These are phyloP conservation scores for Hyphantria cunea DNA, from an alignment of 1,140 invertebrate genomes.

Conservation along the genomic window DNA sequence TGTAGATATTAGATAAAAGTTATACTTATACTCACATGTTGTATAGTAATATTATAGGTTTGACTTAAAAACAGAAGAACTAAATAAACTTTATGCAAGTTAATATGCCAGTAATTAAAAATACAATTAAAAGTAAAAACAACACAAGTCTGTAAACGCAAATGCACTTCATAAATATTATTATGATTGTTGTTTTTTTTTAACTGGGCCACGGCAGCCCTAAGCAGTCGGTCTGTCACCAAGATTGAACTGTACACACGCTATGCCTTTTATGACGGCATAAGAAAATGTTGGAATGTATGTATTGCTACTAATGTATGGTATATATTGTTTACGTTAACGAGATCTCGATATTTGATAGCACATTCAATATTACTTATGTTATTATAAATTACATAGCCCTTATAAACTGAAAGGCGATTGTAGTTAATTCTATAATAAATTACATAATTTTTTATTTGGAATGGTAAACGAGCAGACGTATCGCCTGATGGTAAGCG, in stretches of 20 bases:
- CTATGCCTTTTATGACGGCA: slow-evolving; percentile 20
- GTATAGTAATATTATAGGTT: too few species aligned
- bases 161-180: slow-evolving; percentile 12
- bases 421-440: background rate
- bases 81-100: background rate
- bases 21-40: too few species aligned
- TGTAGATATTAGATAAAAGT: too few species aligned
- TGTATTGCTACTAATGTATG: slow-evolving; percentile 1
- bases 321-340: slow-evolving; percentile 6
- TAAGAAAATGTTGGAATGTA: background rate
- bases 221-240: slow-evolving; percentile 42
- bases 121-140: too few species aligned
- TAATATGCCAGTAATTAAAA: too few species aligned
- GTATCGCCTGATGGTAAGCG: too few species aligned
- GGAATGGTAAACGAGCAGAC: too few species aligned
- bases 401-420: background rate
- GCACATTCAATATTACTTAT: slow-evolving; percentile 1
- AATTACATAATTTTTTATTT: too few species aligned
- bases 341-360: slow-evolving; percentile 22
- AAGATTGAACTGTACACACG: slow-evolving; percentile 54
- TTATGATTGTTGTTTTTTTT: slow-evolving; percentile 10
- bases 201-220: slow-evolving; percentile 34
- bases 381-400: slow-evolving; percentile 21
- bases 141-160: slow-evolving; percentile 1
- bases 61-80: too few species aligned